These are phyloP conservation scores for Python bivittatus DNA, from an alignment of 2,113 vertebrate genomes.

Conservation along the genomic window DNA sequence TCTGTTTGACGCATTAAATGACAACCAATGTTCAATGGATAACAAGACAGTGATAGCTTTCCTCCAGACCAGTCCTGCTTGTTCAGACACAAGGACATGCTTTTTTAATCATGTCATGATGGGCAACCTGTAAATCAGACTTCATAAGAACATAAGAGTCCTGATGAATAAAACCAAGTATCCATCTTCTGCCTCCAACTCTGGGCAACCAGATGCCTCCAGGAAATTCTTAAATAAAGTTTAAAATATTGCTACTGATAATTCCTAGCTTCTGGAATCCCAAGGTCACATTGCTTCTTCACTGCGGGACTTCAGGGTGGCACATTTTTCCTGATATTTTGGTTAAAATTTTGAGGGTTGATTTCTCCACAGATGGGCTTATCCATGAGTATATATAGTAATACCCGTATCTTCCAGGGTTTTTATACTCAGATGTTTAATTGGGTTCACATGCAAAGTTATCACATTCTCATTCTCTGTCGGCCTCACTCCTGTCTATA, in stretches of 20 bases:
- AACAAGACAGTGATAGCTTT: neutral
- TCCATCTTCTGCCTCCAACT: neutral
- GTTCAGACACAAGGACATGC: neutral
- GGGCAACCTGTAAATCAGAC: neutral
- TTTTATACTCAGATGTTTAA: neutral
- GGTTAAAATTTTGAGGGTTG: neutral
- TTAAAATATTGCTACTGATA: neutral
- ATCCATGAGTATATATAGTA: neutral
- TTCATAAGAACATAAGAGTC: neutral
- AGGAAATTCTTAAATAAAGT: neutral
- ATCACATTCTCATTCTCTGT: neutral
- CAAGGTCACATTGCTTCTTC: neutral
- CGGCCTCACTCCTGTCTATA: no score
- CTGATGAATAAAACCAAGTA: neutral
- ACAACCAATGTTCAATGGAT: neutral
- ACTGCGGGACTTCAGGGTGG: neutral
- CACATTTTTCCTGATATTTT: neutral
- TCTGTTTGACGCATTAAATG: neutral
- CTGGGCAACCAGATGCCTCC: neutral
- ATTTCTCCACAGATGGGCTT: neutral
- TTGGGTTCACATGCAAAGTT: neutral
- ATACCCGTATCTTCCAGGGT: neutral
- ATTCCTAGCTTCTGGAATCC: neutral
- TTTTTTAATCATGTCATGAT: neutral
- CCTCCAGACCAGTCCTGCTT: neutral